These are phyloP conservation scores for Caenorhabditis sp. DNA, from an alignment of 2,888 invertebrate species.

Conservation along the genomic window DNA sequence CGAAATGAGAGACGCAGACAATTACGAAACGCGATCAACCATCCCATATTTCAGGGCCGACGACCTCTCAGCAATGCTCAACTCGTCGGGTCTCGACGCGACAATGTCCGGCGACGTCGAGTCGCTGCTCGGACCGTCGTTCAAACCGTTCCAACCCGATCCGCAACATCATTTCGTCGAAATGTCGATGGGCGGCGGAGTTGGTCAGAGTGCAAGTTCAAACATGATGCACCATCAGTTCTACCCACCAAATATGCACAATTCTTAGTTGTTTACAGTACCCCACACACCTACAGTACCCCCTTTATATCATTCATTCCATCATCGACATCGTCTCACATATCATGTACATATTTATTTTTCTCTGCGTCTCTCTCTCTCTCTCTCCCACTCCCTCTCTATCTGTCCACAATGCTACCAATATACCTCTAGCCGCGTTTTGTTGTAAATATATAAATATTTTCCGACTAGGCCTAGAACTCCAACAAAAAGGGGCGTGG, in stretches of 20 bases:
- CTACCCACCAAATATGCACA: neutral
- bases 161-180: neutral
- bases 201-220: neutral
- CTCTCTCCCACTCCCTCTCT: too few relatives aligned
- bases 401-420: too few relatives aligned
- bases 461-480: too few relatives aligned
- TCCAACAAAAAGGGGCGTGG: too few relatives aligned
- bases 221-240: neutral
- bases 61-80: slow-evolving; percentile 61
- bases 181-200: neutral
- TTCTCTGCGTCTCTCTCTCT: too few relatives aligned
- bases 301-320: neutral
- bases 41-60: slow-evolving; percentile 54
- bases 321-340: neutral
- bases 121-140: slow-evolving; percentile 64
- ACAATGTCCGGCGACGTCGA: slow-evolving; percentile 56
- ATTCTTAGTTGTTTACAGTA: neutral
- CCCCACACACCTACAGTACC: too few relatives aligned
- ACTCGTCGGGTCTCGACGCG: slow-evolving; percentile 56
- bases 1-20: neutral
- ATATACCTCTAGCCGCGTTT: too few relatives aligned
- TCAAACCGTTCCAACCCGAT: slow-evolving; percentile 24
- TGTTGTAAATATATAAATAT: too few relatives aligned
- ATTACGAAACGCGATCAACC: too few relatives aligned
- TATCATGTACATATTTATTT: neutral